Percentiles rank a stretch among this genome's conserved stretches.
Evolutionary conservation across 2,113 vertebrate genomes (phyloP).

Genomic region (Dasypus novemcinctus): DNA sequence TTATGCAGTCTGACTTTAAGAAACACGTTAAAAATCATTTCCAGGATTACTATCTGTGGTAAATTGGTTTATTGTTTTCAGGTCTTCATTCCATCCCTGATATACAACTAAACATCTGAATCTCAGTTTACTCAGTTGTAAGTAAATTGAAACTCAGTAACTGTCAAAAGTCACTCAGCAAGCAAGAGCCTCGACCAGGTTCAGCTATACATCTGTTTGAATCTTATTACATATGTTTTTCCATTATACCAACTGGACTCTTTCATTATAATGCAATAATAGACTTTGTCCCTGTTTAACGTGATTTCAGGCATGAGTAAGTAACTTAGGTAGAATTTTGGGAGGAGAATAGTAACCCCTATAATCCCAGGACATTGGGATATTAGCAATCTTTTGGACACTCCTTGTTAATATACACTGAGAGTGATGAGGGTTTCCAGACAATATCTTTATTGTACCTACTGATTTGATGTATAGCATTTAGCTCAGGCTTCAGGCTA

Average conservation of each 20-base stretch:
- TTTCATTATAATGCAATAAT: background rate
- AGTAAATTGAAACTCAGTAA: conserved; percentile 17
- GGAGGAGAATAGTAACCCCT: background rate
- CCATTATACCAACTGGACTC: background rate
- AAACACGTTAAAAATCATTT: background rate
- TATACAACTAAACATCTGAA: background rate
- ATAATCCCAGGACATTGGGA: background rate
- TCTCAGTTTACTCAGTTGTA: no score
- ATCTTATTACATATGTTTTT: background rate
- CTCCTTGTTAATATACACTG: background rate
- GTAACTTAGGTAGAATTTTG: background rate
- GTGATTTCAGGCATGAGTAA: background rate
- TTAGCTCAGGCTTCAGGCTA: background rate
- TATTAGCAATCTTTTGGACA: background rate
- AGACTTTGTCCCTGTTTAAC: background rate
- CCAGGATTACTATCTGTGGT: background rate
- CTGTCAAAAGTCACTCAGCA: background rate
- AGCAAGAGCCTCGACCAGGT: background rate
- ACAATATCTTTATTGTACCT: background rate
- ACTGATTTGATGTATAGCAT: background rate
- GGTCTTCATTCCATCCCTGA: background rate
- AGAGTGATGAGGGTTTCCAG: background rate
- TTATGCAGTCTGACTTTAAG: background rate
- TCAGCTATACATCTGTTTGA: background rate
- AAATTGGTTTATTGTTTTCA: background rate